phyloP scores from a whole-genome alignment of 2,888 invertebrate species.

The Junonia oenone region DNA sequence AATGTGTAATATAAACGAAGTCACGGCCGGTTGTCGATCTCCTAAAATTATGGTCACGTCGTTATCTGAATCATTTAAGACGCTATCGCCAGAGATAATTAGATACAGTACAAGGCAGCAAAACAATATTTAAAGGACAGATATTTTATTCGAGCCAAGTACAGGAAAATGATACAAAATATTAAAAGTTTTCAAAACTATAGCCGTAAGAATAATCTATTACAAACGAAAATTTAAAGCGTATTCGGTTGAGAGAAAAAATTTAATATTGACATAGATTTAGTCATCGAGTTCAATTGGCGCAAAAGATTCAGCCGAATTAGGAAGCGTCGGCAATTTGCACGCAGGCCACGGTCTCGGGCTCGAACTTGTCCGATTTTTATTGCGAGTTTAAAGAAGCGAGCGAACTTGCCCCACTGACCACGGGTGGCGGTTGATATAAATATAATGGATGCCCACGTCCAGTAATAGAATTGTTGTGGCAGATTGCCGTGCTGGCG shows the following conservation, averaged over 20 bases:
- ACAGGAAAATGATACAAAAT: conserved; percentile 3
- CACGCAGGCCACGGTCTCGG: conserved; percentile 57
- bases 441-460: conserved; percentile 54
- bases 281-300: conserved; percentile 15
- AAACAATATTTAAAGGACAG: conserved; percentile 31
- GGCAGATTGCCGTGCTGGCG: conserved; percentile 19
- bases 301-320: conserved; percentile 33
- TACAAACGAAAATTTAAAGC: neutral
- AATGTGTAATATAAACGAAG: conserved; percentile 59
- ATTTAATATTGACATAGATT: neutral
- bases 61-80: conserved; percentile 51
- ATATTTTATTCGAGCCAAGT: conserved; percentile 1
- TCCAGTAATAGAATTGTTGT: conserved; percentile 25
- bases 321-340: conserved; percentile 36
- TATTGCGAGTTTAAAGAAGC: conserved; percentile 65
- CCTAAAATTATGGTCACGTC: conserved; percentile 67
- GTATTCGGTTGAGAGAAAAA: neutral
- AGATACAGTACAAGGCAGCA: conserved; percentile 37
- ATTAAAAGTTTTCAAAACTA: neutral
- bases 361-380: conserved; percentile 72
- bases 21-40: conserved; percentile 76
- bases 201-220: neutral
- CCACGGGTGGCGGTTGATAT: conserved; percentile 58
- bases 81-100: conserved; percentile 51
- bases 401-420: conserved; percentile 74